Conservation (phyloP, 2,888 invertebrate species). For the Exephanes ischioxanthus region DNA sequence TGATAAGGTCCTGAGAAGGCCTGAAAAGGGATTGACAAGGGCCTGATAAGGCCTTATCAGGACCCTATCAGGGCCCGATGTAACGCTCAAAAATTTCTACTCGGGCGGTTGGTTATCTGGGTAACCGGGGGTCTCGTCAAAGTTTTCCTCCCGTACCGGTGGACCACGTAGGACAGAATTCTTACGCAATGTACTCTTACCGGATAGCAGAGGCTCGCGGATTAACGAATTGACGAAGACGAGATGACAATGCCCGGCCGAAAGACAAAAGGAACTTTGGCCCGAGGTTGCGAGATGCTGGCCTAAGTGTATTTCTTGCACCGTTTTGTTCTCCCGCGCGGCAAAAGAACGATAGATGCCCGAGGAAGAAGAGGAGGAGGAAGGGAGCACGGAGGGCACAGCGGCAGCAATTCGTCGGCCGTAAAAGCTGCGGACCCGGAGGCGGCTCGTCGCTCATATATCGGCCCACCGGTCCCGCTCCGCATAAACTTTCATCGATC, state of each 20-base stretch:
- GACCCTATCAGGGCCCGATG: no score
- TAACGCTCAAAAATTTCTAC: no score
- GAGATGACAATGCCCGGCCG: neutral
- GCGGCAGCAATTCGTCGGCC: slow-evolving; percentile 77
- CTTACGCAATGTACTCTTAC: no score
- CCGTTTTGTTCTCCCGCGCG: slow-evolving; percentile 33
- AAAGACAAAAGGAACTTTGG: neutral
- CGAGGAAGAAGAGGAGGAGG: slow-evolving; percentile 26
- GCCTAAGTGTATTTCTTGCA: slow-evolving; percentile 40
- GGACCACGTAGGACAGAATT: no score
- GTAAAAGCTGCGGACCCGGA: slow-evolving; percentile 75
- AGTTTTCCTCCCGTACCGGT: no score
- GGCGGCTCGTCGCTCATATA: slow-evolving; percentile 71
- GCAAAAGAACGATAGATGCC: neutral
- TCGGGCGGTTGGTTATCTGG: no score
- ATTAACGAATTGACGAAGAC: no score
- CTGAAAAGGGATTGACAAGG: no score
- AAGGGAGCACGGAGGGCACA: slow-evolving; percentile 52
- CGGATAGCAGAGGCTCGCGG: no score
- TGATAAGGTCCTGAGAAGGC: no score
- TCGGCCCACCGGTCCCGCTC: slow-evolving; percentile 65
- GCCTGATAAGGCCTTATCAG: no score
- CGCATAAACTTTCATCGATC: slow-evolving; percentile 78
- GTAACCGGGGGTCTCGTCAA: no score
- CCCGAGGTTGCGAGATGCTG: neutral